Conservation (phyloP, 92 coral and sea anemone genomes). For the Actinernus sp. region DNA sequence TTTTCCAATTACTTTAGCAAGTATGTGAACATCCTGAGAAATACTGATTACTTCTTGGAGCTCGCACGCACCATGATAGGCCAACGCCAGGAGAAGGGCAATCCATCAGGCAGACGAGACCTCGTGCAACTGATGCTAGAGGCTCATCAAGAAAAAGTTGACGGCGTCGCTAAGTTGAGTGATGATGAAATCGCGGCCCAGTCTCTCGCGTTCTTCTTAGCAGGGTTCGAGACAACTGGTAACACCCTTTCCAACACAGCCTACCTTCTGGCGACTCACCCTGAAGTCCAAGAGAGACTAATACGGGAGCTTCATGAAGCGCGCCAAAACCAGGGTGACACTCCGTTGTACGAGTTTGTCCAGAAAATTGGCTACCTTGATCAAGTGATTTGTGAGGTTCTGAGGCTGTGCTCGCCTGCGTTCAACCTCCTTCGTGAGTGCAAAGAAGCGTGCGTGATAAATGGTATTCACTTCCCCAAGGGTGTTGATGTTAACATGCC, state of each 20-base stretch:
- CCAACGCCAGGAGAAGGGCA: conserved; percentile 37
- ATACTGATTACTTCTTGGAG: conserved; percentile 47
- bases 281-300: conserved; percentile 69
- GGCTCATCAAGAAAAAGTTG: conserved; percentile 34
- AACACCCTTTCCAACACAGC: conserved; percentile 62
- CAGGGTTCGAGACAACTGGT: conserved; percentile 80
- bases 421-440: conserved; percentile 73
- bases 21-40: conserved; percentile 22
- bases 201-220: conserved; percentile 67
- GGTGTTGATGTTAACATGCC: conserved; percentile 73
- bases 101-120: conserved; percentile 55
- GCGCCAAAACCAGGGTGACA: conserved; percentile 20
- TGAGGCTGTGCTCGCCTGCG: conserved; percentile 69
- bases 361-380: conserved; percentile 79
- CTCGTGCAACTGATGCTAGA: conserved; percentile 83
- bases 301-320: conserved; percentile 63
- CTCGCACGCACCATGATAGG: conserved; percentile 52
- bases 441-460: conserved; percentile 71
- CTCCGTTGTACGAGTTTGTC: conserved; percentile 52
- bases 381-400: conserved; percentile 69
- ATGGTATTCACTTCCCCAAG: conserved; percentile 77
- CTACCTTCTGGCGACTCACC: conserved; percentile 57
- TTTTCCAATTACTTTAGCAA: conserved; percentile 49
- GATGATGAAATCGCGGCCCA: conserved; percentile 82
- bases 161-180: conserved; percentile 39